Percentiles rank a stretch among this genome's conserved stretches.
These are phyloP conservation scores for human (Homo sapiens) DNA, from an alignment of 2,113 vertebrate genomes.

Conservation along the genomic window GRCh38 chr7:129263501-129264000, in stretches of 20 bases:
- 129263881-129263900: not conserved
- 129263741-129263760: not conserved
- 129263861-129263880: not conserved
- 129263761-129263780: slow-evolving; percentile 5
- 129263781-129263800: not conserved
- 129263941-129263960: not conserved
- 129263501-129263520: not conserved
- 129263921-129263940: not conserved
- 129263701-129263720: not conserved
- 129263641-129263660: not conserved
- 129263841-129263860: not conserved
- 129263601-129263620: not conserved
- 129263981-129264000: not conserved
- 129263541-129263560: not conserved
- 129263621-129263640: not conserved
- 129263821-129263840: not conserved
- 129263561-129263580: not conserved
- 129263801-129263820: not conserved
- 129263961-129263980: not conserved
- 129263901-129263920: not conserved
- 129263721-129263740: not conserved
- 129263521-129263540: not conserved
- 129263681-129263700: not conserved
- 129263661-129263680: not conserved
- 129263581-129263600: slow-evolving; percentile 18